Percentiles rank a stretch among this genome's conserved stretches.
These are phyloP conservation scores for Platycnemis pennipes DNA, from an alignment of 2,888 invertebrate genomes.

Conservation along the genomic window DNA sequence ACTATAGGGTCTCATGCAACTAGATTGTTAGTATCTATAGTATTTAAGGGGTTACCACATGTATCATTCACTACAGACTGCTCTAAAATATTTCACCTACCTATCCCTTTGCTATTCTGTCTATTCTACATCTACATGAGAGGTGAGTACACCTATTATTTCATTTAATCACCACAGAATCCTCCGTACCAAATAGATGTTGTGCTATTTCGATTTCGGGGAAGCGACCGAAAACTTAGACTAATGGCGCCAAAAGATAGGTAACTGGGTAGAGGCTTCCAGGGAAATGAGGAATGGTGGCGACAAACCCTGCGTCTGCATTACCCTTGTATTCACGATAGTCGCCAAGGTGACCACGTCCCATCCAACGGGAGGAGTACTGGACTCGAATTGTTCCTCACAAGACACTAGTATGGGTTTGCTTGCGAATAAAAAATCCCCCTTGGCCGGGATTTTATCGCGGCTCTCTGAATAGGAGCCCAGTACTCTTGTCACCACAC, in stretches of 20 bases:
- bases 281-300: background rate
- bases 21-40: too few relatives aligned
- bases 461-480: too few relatives aligned
- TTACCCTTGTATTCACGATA: background rate
- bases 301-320: background rate
- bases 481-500: too few relatives aligned
- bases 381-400: background rate
- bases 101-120: too few relatives aligned
- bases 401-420: background rate
- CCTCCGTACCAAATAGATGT: too few relatives aligned
- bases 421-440: background rate
- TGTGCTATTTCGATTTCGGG: too few relatives aligned
- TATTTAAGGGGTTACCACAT: too few relatives aligned
- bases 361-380: background rate
- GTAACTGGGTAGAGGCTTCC: too few relatives aligned
- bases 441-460: background rate
- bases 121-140: constrained; percentile 90
- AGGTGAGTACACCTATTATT: constrained; percentile 81
- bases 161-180: too few relatives aligned
- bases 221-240: background rate
- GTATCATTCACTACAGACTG: too few relatives aligned
- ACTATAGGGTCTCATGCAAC: too few relatives aligned
- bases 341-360: background rate
- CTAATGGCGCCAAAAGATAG: background rate
- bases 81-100: too few relatives aligned